A percentile compares a stretch with the other conserved stretches of the same genome.
Evolutionary conservation across 2,797 vertebrate species (phyloP).

Genomic region (Myotis daubentonii): DNA sequence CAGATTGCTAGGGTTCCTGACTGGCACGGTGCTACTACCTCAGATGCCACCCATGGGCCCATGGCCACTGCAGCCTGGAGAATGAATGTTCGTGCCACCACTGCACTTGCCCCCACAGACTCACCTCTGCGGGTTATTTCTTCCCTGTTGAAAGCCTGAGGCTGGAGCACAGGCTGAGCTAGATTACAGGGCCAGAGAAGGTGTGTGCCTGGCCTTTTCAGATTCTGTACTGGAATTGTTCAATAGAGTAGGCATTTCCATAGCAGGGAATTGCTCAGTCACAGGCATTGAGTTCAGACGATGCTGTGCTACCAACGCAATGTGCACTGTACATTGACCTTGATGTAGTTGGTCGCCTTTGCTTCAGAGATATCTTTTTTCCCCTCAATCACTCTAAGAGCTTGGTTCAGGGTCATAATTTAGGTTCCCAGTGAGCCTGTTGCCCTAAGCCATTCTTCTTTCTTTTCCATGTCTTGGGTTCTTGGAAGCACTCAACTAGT

Average conservation of each 20-base stretch:
- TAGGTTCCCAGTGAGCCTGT: not conserved
- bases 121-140: not conserved
- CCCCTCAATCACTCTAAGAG: not conserved
- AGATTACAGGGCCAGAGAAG: fast-evolving
- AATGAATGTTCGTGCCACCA: not conserved
- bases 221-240: not conserved
- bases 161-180: not conserved
- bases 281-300: not conserved
- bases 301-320: not conserved
- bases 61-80: not conserved
- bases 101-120: not conserved
- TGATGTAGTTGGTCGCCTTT: not conserved
- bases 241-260: not conserved
- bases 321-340: not conserved
- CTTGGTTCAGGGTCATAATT: not conserved
- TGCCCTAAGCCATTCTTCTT: not conserved
- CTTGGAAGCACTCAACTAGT: not conserved
- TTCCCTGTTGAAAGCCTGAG: not conserved
- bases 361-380: not conserved
- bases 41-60: fast-evolving
- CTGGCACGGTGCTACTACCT: fast-evolving
- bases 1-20: not conserved
- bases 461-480: not conserved
- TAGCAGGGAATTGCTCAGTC: not conserved
- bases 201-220: not conserved